Evolutionary conservation across 2,113 vertebrate species (phyloP).

Genomic region (Cnemophilus loriae): DNA sequence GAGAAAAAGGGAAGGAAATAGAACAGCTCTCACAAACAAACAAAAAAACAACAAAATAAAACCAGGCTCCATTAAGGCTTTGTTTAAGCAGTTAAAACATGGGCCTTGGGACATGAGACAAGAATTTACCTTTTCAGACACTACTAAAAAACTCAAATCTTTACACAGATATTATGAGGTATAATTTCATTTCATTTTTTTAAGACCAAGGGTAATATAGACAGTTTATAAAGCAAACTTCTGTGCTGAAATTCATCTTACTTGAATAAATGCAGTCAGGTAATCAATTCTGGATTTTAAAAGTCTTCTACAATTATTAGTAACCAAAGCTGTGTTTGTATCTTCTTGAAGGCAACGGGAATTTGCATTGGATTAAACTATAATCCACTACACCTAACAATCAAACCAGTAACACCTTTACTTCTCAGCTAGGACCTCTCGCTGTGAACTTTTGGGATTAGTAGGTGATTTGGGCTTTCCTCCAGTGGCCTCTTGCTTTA

Average conservation of each 20-base stretch:
- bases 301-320: slow-evolving; percentile 11
- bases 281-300: not conserved
- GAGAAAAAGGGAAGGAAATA: not conserved
- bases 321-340: not conserved
- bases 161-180: not conserved
- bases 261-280: not conserved
- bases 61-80: not conserved
- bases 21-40: not conserved
- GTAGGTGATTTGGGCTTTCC: slow-evolving; percentile 2
- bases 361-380: not conserved
- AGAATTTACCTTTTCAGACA: not conserved
- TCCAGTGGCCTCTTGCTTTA: slow-evolving; percentile 16
- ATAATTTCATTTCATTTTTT: slow-evolving; percentile 7
- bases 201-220: slow-evolving; percentile 7
- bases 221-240: not conserved
- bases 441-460: not conserved
- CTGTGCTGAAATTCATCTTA: not conserved
- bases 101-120: not conserved
- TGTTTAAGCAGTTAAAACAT: not conserved
- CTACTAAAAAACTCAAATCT: not conserved
- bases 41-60: not conserved
- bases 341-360: not conserved
- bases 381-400: not conserved
- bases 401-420: not conserved
- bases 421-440: not conserved